Percentiles rank a stretch among this genome's conserved stretches.
Evolutionary conservation across 2,113 vertebrate genomes (phyloP).

Genomic region (Synchiropus splendidus): DNA sequence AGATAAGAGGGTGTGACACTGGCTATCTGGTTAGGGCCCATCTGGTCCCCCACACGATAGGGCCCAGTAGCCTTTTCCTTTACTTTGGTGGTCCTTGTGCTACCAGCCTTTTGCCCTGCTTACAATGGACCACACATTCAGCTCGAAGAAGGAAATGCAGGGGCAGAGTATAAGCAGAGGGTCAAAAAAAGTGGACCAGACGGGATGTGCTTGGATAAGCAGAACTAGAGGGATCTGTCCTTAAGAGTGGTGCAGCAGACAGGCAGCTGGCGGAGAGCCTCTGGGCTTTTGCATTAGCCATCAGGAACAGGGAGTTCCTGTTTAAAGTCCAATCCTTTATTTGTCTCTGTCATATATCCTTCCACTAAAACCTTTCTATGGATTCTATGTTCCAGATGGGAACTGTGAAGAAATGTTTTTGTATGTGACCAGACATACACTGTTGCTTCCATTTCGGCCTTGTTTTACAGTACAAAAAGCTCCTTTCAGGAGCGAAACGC

Average conservation of each 20-base stretch:
- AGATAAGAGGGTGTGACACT: no score
- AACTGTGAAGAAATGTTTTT: conserved; percentile 36
- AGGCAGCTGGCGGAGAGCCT: conserved; percentile 19
- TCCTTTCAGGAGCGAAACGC: conserved; percentile 33
- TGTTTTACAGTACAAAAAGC: conserved; percentile 36
- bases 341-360: conserved; percentile 26
- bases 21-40: no score
- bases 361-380: conserved; percentile 14
- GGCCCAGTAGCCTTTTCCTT: conserved; percentile 11
- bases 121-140: conserved; percentile 59
- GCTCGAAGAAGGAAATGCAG: conserved; percentile 42
- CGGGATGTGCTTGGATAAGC: conserved; percentile 62
- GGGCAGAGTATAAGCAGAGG: conserved; percentile 39
- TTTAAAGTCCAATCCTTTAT: conserved; percentile 33
- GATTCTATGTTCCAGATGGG: conserved; percentile 27
- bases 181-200: conserved; percentile 50
- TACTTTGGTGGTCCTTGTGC: no score
- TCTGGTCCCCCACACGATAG: no score
- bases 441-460: conserved; percentile 14
- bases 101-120: no score
- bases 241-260: conserved; percentile 25
- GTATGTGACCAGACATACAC: conserved; percentile 21
- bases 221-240: conserved; percentile 33
- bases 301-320: conserved; percentile 18
- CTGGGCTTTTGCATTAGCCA: conserved; percentile 23